Percentiles rank a stretch among this genome's conserved stretches.
These are phyloP conservation scores for Ecliptopera silaceata DNA, from an alignment of 2,888 invertebrate species.

Conservation along the genomic window DNA sequence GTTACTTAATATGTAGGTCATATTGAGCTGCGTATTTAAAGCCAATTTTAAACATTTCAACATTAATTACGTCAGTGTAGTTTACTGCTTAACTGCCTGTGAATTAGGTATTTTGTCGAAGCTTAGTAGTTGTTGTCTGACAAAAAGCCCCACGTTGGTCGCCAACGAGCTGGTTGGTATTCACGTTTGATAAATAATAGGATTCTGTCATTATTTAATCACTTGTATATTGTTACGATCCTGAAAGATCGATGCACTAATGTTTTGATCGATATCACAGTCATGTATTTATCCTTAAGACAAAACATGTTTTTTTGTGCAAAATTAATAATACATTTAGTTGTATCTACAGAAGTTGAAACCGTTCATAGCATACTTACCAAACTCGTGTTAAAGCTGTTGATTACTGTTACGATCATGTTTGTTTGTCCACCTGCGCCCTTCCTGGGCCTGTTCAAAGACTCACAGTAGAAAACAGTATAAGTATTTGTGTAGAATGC, in stretches of 20 bases:
- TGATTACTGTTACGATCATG: constrained; percentile 5
- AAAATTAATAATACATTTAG: too few species aligned
- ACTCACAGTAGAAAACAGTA: constrained; percentile 21
- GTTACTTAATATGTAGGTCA: constrained; percentile 7
- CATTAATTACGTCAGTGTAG: background rate
- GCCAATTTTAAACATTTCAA: constrained; percentile 9
- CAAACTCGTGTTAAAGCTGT: too few species aligned
- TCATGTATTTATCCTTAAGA: too few species aligned
- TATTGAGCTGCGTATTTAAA: constrained; percentile 2
- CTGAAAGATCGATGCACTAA: too few species aligned
- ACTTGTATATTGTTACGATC: too few species aligned
- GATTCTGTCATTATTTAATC: too few species aligned
- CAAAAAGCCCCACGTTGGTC: background rate
- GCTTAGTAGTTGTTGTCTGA: too few species aligned
- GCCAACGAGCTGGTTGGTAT: background rate
- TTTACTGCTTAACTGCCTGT: background rate
- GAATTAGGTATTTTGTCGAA: background rate
- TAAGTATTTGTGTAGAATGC: constrained; percentile 18
- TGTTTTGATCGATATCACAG: too few species aligned
- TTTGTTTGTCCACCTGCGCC: constrained; percentile 5
- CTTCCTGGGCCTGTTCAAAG: background rate
- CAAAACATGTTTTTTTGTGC: too few species aligned
- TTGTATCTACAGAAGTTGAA: too few species aligned
- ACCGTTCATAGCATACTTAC: too few species aligned
- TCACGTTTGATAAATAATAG: too few species aligned